Evolutionary conservation across 2,888 invertebrate genomes (phyloP), one percentile per base, ranked within the genome.

Genomic region (Drosophila pullipes): DNA sequence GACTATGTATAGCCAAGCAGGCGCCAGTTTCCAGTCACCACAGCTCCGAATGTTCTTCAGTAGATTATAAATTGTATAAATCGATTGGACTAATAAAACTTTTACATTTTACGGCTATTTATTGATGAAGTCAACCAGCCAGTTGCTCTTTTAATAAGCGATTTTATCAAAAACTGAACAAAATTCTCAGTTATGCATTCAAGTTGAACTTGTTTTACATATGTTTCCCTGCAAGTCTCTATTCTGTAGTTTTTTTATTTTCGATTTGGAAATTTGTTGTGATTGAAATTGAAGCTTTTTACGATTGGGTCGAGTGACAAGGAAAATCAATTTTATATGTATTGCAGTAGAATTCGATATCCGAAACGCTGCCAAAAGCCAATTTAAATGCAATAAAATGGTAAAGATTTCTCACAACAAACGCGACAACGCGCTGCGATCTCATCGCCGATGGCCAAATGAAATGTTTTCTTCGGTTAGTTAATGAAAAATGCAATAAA

Each of bases 341-440:
- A 57, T 37, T 70, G 74, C 76, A 65, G 81, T 78, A 69, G 83
- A 85, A 81, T 49, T 61, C 67, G 80, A 85, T 88, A 88, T 69
- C 89, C 86, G 85, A 83, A 83, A 67, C 82, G 82, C 71, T 79
- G 83, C 69, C 79, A 86, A 81, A 86, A 74, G 78, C 61, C 83
- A 84, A 89, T 91, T 87, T 89, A 84, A 90, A 90, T 83, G 76
- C 75, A 64, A 88, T 90, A 87, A 91, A 91, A 83, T 53, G 55
- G 62, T 70, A 53, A 78, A 76, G 67, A 82, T 77, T 83, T 78
- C 83, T 84, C 79, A 81, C 77, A 80, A 82, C 72, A 72, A 74
- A 66, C 13, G 72, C 69, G 72, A 68, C 73, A 76, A 78, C 59
- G 47, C 53, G 35, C 30, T 22, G 37, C 37, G 50, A 31, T 39